A percentile compares a stretch with the other conserved stretches of the same genome.
phyloP scores from a whole-genome alignment of 2,113 vertebrate species.

The Myiagra hebetior region DNA sequence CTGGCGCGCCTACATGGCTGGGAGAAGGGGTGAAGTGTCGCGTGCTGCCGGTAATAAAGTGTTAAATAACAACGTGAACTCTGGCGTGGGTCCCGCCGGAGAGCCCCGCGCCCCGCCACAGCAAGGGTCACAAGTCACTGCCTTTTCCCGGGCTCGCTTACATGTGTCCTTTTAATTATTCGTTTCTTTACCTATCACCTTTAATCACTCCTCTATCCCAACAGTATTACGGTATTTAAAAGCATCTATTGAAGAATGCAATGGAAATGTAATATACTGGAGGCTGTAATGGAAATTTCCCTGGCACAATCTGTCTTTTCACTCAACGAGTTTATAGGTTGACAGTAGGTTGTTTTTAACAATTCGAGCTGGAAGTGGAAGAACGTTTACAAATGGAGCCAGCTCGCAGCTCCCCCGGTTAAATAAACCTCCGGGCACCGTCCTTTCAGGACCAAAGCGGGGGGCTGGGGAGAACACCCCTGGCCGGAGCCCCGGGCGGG shows the following conservation, averaged over 20 bases:
- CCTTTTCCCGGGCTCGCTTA: neutral
- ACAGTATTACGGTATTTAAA: conserved; percentile 51
- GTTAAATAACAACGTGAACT: neutral
- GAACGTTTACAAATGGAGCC: conserved; percentile 21
- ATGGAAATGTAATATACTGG: conserved; percentile 49
- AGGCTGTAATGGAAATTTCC: conserved; percentile 60
- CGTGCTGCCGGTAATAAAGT: neutral
- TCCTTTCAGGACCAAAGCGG: neutral
- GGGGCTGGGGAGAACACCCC: no score
- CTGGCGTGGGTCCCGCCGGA: neutral
- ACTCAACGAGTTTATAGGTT: conserved; percentile 49
- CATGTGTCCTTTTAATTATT: conserved; percentile 44
- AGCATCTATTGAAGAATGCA: conserved; percentile 51
- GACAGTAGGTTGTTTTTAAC: conserved; percentile 54
- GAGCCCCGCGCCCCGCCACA: neutral
- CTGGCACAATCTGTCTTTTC: conserved; percentile 55
- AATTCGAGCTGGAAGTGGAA: conserved; percentile 32
- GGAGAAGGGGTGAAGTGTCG: neutral
- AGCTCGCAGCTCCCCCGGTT: neutral
- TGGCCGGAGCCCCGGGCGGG: neutral
- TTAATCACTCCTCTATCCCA: conserved; percentile 34
- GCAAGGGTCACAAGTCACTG: neutral
- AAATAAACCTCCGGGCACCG: neutral
- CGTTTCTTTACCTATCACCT: conserved; percentile 48
- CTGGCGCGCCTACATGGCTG: neutral